These are phyloP conservation scores for Prenolepis imparis DNA, from an alignment of 2,888 invertebrate species.

Conservation along the genomic window DNA sequence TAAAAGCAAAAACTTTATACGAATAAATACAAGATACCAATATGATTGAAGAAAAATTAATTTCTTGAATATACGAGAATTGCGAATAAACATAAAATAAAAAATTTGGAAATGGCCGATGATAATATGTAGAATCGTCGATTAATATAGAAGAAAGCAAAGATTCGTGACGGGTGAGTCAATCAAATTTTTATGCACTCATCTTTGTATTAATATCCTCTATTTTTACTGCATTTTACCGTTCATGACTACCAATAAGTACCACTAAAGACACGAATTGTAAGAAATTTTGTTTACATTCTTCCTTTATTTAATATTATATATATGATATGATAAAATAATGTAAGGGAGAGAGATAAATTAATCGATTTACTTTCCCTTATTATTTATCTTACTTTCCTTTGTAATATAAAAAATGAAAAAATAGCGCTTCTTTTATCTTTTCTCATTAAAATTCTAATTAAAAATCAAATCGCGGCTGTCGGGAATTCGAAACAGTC, in stretches of 20 bases:
- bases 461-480: slow-evolving; percentile 5
- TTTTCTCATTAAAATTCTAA: slow-evolving; percentile 8
- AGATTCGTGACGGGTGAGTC: slow-evolving; percentile 19
- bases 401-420: background rate
- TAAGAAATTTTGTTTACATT: background rate
- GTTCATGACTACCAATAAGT: slow-evolving; percentile 18
- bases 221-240: slow-evolving; percentile 25
- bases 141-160: background rate
- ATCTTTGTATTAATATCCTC: slow-evolving; percentile 25
- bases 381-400: background rate
- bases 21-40: background rate
- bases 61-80: background rate
- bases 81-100: background rate
- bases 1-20: background rate
- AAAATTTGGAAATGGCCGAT: background rate
- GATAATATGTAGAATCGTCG: too few species aligned
- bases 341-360: background rate
- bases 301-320: background rate
- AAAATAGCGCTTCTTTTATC: background rate
- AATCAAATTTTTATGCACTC: slow-evolving; percentile 19
- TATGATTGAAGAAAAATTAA: background rate
- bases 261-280: background rate
- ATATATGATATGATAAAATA: too few species aligned
- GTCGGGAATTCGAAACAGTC: slow-evolving; percentile 5
- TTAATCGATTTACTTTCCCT: background rate